Percentiles rank a stretch among this genome's conserved stretches.
These are phyloP conservation scores for Abrostola tripartita DNA, from an alignment of 2,888 invertebrate species.

Conservation along the genomic window DNA sequence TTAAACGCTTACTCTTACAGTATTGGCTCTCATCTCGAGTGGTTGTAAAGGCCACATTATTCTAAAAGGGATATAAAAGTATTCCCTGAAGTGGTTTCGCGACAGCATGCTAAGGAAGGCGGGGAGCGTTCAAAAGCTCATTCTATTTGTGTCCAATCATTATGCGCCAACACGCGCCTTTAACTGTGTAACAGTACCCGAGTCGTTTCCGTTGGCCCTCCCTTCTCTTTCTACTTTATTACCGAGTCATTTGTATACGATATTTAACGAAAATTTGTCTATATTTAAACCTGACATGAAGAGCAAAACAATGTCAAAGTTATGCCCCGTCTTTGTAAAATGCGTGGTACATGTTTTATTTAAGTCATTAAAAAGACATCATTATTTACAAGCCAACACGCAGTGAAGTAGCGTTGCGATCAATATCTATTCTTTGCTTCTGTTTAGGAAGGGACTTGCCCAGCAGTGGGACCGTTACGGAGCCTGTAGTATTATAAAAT, in stretches of 20 bases:
- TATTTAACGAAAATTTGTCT: conserved; percentile 68
- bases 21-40: conserved; percentile 59
- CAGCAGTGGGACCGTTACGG: too few relatives aligned
- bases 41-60: conserved; percentile 59
- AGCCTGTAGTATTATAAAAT: too few relatives aligned
- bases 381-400: background rate
- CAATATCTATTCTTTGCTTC: background rate
- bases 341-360: conserved; percentile 28
- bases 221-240: conserved; percentile 72
- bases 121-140: conserved; percentile 72
- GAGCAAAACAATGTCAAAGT: conserved; percentile 60
- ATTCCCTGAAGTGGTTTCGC: conserved; percentile 81
- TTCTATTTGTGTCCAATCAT: conserved; percentile 84
- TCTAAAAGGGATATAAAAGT: conserved; percentile 73
- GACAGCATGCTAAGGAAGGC: conserved; percentile 77
- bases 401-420: background rate
- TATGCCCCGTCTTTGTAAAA: conserved; percentile 26
- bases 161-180: conserved; percentile 84
- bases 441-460: too few relatives aligned
- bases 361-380: conserved; percentile 7
- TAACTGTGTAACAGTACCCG: conserved; percentile 84
- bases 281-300: conserved; percentile 55
- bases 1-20: conserved; percentile 42
- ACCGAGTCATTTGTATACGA: conserved; percentile 73
- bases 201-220: conserved; percentile 81